Conservation (phyloP, 1,140 invertebrate genomes). For the Drosophila erecta region DNA sequence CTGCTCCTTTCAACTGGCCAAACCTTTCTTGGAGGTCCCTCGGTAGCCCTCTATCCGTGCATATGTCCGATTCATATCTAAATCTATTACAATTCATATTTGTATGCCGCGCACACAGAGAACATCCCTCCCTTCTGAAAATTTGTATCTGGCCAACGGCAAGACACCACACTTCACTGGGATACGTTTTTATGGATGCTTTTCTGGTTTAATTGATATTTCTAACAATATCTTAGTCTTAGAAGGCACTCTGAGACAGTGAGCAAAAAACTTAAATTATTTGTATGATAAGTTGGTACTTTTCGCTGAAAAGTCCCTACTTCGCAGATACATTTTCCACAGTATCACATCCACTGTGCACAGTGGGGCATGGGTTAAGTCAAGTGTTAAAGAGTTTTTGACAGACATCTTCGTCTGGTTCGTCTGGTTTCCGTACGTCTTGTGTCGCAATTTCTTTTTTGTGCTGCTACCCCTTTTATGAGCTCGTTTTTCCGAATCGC, state of each 20-base stretch:
- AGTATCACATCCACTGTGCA: neutral
- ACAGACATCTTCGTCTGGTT: constrained; percentile 26
- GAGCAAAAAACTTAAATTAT: no score
- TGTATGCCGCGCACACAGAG: constrained; percentile 59
- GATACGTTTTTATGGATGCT: neutral
- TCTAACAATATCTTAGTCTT: no score
- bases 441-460: constrained; percentile 43
- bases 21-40: constrained; percentile 29
- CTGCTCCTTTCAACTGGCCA: constrained; percentile 58
- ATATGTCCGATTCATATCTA: constrained; percentile 70
- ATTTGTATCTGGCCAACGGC: neutral
- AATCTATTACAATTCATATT: constrained; percentile 81
- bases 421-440: constrained; percentile 18
- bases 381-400: constrained; percentile 80
- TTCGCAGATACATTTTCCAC: neutral
- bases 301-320: no score
- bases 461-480: constrained; percentile 65
- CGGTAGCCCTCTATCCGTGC: constrained; percentile 16
- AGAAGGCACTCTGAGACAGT: no score
- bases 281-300: no score
- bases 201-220: neutral
- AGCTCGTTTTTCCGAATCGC: constrained; percentile 16
- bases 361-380: constrained; percentile 62
- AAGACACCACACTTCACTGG: constrained; percentile 11
- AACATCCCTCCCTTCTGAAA: constrained; percentile 6